Evolutionary conservation across 2,113 vertebrate genomes (phyloP), one percentile per base, ranked within the genome.

Genomic region (Trochalopteron elliotii): DNA sequence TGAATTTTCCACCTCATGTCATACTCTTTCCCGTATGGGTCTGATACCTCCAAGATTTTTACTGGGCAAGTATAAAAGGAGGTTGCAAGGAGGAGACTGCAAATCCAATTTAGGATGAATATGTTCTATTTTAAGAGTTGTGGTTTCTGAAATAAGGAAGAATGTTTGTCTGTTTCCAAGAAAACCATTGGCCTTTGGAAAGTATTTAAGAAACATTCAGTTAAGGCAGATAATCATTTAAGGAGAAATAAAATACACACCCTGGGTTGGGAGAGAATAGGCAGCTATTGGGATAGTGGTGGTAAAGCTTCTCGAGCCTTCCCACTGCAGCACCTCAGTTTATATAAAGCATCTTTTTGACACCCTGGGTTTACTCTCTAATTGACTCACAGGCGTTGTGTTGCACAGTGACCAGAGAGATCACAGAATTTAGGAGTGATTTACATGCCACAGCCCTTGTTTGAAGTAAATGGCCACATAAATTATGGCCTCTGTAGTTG

Each of bases 21-120:
- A 19, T 70, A 40, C 0, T 0, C 10, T 56, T 71, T 92, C 71
- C 44, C 14, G 8, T 2, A 17, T 9, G 8, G 33, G 39, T 86
- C 83, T 92, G 44, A 64, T 39, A 74, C 44, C 17, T 86, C 52
- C 71, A 50, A 67, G 40, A n/a, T 53, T 94, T 92, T 52, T 83
- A 22, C 35, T 4, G 2, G 56, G 24, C 49, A 84, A 75, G 40
- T 10, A 71, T n/a, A 81, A 90, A 74, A 89, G 27, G 33, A 60
- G 35, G 1, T 68, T 87, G 33, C 60, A 23, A 93, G 47, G 71
- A 57, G 25, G 68, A 78, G 35, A 52, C 52, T 76, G 44, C 35
- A 85, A 75, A 79, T 45, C 16, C 15, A 87, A 31, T 87, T 84
- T 87, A 68, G 30, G 27, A 74, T 37, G 0, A 59, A 17, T 44